phyloP scores from a whole-genome alignment of 2,797 vertebrate species.

The Cottoperca gobio region DNA sequence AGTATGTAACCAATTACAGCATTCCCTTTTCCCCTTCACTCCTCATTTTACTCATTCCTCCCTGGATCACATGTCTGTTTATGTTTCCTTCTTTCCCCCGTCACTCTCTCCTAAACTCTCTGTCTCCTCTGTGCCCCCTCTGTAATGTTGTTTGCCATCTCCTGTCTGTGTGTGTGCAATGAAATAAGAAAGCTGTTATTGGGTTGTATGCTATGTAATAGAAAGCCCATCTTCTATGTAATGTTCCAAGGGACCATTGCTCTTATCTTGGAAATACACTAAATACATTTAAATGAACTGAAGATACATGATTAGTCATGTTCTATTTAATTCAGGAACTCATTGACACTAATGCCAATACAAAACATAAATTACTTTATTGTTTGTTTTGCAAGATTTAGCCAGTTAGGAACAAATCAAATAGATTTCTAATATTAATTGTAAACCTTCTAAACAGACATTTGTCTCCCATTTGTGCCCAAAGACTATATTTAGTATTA shows the following conservation, averaged over 20 bases:
- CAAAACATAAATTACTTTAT: no score
- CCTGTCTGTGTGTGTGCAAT: not conserved
- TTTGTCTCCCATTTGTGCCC: no score
- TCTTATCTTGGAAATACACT: not conserved
- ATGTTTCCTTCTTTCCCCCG: not conserved
- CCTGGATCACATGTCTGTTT: slow-evolving; percentile 35
- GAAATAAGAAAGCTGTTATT: not conserved
- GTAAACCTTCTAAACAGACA: not conserved
- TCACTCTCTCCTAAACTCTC: slow-evolving; percentile 15
- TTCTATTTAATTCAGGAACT: not conserved
- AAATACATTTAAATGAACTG: not conserved
- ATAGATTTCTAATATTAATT: not conserved
- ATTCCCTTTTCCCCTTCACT: slow-evolving; percentile 12
- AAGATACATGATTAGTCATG: not conserved
- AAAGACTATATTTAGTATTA: no score
- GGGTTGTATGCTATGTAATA: not conserved
- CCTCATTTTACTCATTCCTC: slow-evolving; percentile 33
- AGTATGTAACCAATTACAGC: slow-evolving; percentile 21
- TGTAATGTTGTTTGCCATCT: not conserved
- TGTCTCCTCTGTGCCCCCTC: slow-evolving; percentile 5
- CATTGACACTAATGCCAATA: no score
- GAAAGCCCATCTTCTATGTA: not conserved
- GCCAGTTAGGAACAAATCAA: not conserved
- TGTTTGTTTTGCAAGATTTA: not conserved
- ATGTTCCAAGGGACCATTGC: not conserved